Evolutionary conservation across 2,113 vertebrate species (phyloP), one percentile per base, ranked within the genome.

Genomic region (Heterochromis multidens): DNA sequence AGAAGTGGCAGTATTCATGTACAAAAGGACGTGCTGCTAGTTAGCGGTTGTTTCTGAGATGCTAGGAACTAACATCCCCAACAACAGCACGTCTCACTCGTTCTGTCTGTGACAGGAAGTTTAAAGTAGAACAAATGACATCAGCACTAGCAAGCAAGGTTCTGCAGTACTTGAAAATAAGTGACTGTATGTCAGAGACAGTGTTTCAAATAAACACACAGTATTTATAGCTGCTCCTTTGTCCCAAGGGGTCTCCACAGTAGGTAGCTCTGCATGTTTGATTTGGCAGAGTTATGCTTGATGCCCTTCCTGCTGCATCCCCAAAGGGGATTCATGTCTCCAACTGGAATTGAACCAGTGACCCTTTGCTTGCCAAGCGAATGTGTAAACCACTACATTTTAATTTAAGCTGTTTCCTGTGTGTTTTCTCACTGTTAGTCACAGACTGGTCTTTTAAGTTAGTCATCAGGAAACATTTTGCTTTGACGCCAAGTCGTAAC

Each of bases 241-340:
- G 35, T 65, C 7, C 14, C 21, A 8, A 3, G 61, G 61, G 61
- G 1, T 7, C 29, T 61, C 60, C 33, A 3, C 12, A 1, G 12
- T 3, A 12, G 2, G 62, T 25, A 0, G 1, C 37, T 4, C 25
- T 25, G 13, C 35, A 35, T 25, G 35, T 67, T 67, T 65, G 61
- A n/a, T 65, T 37, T 67, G 62, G 35, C 35, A 67, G 62, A 25
- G 63, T 43, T 21, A 16, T 11, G 62, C 4, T 0, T 4, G n/a
- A 0, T 63, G 33, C 6, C 61, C 12, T 3, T 25, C 63, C 63
- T 25, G 0, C 33, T 14, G 3, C 0, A 1, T 17, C 35, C 33
- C 35, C 35, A 3, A 67, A 25, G 35, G 1, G 63, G 63, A 67
- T 43, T 67, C 0, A 4, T 67, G 35, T 40, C 35, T 25, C 35